Conservation (phyloP, 2,797 vertebrate genomes). For the Eremophila alpestris region DNA sequence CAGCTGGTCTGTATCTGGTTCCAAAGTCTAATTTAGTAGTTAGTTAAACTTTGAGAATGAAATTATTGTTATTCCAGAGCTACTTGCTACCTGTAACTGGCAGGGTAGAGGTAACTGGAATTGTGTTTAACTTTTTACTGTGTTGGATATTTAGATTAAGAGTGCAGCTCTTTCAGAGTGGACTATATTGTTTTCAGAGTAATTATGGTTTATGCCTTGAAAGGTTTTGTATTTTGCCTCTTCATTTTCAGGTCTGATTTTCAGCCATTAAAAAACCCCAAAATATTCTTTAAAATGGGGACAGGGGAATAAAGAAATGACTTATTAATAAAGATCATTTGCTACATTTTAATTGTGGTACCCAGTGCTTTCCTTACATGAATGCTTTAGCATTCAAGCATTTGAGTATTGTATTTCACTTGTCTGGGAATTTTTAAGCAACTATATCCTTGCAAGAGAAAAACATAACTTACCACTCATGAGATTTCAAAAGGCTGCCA, state of each 20-base stretch:
- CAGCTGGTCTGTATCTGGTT: not conserved
- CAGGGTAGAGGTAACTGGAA: not conserved
- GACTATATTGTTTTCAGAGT: not conserved
- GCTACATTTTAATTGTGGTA: not conserved
- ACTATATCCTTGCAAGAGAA: not conserved
- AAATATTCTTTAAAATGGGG: not conserved
- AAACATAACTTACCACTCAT: not conserved
- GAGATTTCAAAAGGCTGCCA: not conserved
- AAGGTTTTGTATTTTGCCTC: not conserved
- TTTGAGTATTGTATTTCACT: not conserved
- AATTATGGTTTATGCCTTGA: not conserved
- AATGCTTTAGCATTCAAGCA: not conserved
- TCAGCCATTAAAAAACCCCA: not conserved
- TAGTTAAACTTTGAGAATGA: not conserved
- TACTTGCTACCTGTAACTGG: not conserved
- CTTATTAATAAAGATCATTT: not conserved
- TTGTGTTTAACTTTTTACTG: not conserved
- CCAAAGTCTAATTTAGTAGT: not conserved
- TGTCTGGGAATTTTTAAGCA: not conserved
- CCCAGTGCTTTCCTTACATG: not conserved
- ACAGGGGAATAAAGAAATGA: not conserved
- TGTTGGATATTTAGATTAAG: not conserved
- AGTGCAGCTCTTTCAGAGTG: not conserved
- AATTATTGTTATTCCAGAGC: not conserved
- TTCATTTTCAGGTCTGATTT: not conserved